Evolutionary conservation across 2,797 vertebrate genomes (phyloP).

Genomic region (Lacerta bilineata): DNA sequence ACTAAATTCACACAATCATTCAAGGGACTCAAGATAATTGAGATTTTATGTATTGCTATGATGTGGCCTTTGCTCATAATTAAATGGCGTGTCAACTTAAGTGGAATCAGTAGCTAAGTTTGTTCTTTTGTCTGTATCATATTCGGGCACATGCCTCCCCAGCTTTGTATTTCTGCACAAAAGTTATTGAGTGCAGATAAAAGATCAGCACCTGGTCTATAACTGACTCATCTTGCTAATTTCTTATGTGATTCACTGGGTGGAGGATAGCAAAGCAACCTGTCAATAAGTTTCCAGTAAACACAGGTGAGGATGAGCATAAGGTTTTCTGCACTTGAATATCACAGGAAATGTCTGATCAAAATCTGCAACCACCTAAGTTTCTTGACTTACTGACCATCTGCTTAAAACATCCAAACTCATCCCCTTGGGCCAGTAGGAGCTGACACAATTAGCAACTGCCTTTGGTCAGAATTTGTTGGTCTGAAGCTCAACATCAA

Average conservation of each 20-base stretch:
- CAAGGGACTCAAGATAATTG: constrained; percentile 1
- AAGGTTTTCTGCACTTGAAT: constrained; percentile 14
- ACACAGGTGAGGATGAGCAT: constrained; percentile 38
- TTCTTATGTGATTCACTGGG: constrained; percentile 57
- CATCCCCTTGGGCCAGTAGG: not conserved
- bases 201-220: constrained; percentile 58
- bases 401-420: not conserved
- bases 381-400: constrained; percentile 29
- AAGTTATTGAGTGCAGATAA: constrained; percentile 60
- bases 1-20: constrained; percentile 8
- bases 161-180: constrained; percentile 58
- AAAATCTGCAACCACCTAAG: constrained; percentile 42
- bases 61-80: constrained; percentile 24
- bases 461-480: too few species aligned
- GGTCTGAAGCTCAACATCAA: too few species aligned
- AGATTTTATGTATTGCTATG: not conserved
- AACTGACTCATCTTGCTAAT: constrained; percentile 54
- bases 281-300: constrained; percentile 17
- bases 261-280: constrained; percentile 48
- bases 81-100: constrained; percentile 42
- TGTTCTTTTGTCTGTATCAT: constrained; percentile 43
- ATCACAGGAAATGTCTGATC: constrained; percentile 10
- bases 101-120: constrained; percentile 40
- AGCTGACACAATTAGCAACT: not conserved
- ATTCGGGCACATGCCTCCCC: constrained; percentile 46